Percentiles rank a stretch among this genome's conserved stretches.
These are phyloP conservation scores for mouse (Mus musculus) DNA, from an alignment of 2,113 vertebrate genomes.

Conservation along the genomic window DNA sequence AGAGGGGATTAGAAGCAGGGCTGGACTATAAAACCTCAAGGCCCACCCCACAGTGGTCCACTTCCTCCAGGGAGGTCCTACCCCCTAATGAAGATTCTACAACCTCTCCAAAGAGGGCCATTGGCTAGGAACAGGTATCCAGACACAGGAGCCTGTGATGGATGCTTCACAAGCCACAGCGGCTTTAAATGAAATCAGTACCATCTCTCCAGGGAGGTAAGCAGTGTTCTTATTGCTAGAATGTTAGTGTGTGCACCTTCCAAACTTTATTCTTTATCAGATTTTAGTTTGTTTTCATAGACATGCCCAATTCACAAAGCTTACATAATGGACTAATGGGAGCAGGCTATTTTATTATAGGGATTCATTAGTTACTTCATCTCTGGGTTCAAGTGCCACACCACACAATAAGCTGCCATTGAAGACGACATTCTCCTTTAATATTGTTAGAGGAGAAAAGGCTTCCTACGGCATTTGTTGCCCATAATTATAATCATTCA, in stretches of 20 bases:
- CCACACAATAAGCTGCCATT: not conserved
- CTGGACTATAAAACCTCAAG: not conserved
- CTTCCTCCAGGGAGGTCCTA: not conserved
- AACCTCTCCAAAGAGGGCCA: not conserved
- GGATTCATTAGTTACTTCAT: constrained; percentile 45
- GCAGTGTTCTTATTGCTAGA: constrained; percentile 17
- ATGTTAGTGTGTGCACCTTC: not conserved
- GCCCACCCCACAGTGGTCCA: not conserved
- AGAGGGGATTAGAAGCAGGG: not conserved
- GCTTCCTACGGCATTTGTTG: constrained; percentile 4
- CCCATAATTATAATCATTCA: not conserved
- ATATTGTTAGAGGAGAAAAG: constrained; percentile 50
- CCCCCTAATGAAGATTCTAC: not conserved
- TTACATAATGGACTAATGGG: not conserved
- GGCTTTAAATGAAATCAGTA: not conserved
- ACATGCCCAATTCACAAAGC: not conserved
- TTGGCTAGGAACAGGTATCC: not conserved
- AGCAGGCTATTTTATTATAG: constrained; percentile 5
- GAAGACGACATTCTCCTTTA: constrained; percentile 33
- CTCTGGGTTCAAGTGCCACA: not conserved
- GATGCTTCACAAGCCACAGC: not conserved
- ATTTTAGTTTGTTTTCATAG: constrained; percentile 32
- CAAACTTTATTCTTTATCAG: not conserved
- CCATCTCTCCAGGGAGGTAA: not conserved
- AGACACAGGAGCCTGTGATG: not conserved